Evolutionary conservation across 2,113 vertebrate genomes (phyloP).

Genomic region (Formicarius rufipectus): DNA sequence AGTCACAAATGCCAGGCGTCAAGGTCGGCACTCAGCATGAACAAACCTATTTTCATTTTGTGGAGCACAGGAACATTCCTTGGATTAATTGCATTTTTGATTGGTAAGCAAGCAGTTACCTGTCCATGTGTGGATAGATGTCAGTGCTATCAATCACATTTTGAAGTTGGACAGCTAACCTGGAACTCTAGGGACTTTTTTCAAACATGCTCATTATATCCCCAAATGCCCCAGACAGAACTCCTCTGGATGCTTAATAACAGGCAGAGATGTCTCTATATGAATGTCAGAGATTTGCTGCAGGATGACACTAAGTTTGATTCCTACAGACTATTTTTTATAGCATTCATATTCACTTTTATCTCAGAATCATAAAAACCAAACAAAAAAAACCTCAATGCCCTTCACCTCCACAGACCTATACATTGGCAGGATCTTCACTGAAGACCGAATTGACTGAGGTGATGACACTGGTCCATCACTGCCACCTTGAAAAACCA

Average conservation of each 20-base stretch:
- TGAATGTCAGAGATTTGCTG: neutral
- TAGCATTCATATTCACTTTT: neutral
- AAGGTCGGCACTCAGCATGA: neutral
- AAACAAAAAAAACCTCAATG: neutral
- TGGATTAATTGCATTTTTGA: neutral
- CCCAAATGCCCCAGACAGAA: rapidly evolving
- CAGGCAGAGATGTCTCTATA: neutral
- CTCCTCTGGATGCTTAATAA: neutral
- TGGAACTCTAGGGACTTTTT: neutral
- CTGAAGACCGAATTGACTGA: neutral
- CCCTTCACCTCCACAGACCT: neutral
- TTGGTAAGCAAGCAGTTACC: neutral
- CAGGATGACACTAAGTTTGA: neutral
- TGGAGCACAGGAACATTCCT: neutral
- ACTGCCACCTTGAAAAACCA: neutral
- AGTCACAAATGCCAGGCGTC: neutral
- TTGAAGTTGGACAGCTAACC: neutral
- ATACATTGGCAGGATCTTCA: neutral
- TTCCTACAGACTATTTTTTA: neutral
- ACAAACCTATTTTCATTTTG: neutral
- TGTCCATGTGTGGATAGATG: too few species aligned
- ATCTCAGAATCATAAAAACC: neutral
- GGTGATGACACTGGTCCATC: neutral
- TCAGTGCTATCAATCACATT: rapidly evolving
- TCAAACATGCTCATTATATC: neutral